These are phyloP conservation scores for Monodelphis domestica DNA, from an alignment of 2,797 vertebrate genomes.

Conservation along the genomic window DNA sequence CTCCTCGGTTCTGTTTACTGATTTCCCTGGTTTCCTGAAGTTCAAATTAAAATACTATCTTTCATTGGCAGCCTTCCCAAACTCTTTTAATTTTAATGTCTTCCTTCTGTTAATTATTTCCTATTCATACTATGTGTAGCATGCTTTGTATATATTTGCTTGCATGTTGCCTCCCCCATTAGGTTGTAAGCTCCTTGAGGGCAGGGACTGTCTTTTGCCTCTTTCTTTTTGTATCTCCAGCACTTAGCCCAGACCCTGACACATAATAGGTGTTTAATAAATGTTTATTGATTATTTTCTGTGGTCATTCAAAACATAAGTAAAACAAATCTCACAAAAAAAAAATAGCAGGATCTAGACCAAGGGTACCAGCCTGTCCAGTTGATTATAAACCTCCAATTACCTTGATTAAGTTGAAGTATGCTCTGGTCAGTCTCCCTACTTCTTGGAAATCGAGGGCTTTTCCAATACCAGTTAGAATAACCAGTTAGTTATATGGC, in stretches of 20 bases:
- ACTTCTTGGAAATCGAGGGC: neutral
- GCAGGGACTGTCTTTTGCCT: neutral
- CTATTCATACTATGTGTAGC: neutral
- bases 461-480: neutral
- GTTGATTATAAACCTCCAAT: neutral
- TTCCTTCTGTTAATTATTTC: neutral
- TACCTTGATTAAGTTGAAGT: neutral
- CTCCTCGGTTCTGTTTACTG: neutral
- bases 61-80: neutral
- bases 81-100: neutral
- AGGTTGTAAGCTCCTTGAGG: neutral
- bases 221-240: neutral
- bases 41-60: neutral
- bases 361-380: neutral
- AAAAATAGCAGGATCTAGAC: neutral
- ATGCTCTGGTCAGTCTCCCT: neutral
- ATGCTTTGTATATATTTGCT: neutral
- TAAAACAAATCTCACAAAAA: neutral
- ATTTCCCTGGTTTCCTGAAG: neutral
- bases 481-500: neutral
- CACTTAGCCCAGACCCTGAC: neutral
- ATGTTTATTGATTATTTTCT: neutral
- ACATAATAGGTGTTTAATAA: neutral
- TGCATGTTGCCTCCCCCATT: neutral
- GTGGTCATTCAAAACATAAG: neutral